Evolutionary conservation across 64 coral and sea anemone species (phyloP), one percentile per base, ranked within the genome.

Genomic region (Acropora tenuis): DNA sequence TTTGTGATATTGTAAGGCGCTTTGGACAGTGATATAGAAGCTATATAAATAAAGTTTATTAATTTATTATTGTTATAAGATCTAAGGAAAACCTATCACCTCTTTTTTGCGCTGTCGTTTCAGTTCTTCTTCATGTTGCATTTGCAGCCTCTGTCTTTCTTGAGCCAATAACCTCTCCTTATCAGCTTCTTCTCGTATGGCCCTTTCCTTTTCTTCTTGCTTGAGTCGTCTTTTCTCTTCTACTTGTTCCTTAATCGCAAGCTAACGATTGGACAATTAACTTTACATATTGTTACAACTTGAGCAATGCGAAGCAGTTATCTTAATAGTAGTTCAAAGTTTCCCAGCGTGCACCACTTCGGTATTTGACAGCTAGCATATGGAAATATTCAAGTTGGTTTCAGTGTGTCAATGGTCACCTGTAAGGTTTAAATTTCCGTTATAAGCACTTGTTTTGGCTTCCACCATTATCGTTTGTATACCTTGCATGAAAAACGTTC

Each of bases 241-340:
- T 12, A 97, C 95, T 84, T 97, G 95, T 60, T 97, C 95, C 83
- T 97, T 92, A 79, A 97, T 91, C 49, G 95, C 95, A 85, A 78
- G 95, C 95, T 97, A 66, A 9, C 76, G 60, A 47, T 18, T 42
- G 11, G 8, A n/a, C 42, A 69, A 20, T 2, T 71, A 19, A 71
- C 13, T 19, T 43, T 44, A 30, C 30, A 30, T 30, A 30, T 30
- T 30, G 30, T 30, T 30, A 12, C 9, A 63, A 63, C 60, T 63
- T 63, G 4, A 5, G 4, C 60, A 13, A 63, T 8, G 60, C 11
- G 2, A 63, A 63, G 60, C 60, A 63, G 10, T 63, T 13, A 15
- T 63, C 10, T 63, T 63, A 63, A 55, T 30, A 55, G 5, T 55
- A 55, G 52, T 55, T 55, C 10, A 55, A 55, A 30, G 30, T 30